Base-by-base conservation (phyloP, 2,888 invertebrate genomes). In the Venusia cambrica region DNA sequence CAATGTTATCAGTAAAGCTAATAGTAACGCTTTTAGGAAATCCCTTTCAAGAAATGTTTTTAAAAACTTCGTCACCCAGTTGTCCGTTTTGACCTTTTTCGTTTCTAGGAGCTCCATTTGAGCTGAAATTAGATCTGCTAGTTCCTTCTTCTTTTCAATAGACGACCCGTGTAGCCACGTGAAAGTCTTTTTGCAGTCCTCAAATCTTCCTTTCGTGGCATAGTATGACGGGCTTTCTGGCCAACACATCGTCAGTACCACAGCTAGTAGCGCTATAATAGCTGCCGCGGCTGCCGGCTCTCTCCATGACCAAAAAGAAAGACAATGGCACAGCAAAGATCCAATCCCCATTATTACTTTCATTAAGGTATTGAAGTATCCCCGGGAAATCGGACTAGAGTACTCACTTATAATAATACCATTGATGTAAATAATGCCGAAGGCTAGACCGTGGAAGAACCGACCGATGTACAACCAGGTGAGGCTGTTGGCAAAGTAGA, bases 161-260 rank as follows among this genome's bases (percentile, higher is more conserved):
- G 54, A 43, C 9, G 48, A 34, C 10, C 68, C 73, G 12, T 61
- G 28, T 0, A 72, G 36, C 59, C 62, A 73, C 2, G 30, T 28
- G 27, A 58, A 65, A 0, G 68, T 50, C 21, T 50, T 43, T 9
- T 56, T 43, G 28, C 66, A 69, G 5, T 70, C 67, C 1, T 46
- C 45, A 37, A 55, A 67, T 11, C 50, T 52, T 2, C 68, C 70
- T 36, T 54, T 66, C 38, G 63, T 40, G 0, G 68, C 73, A 5
- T 63, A 48, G 32, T 44, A 62, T 0, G 62, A 53, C 1, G 72
- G 73, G 15, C 71, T 73, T 31, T 73, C 73, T 0, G 60, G 58
- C 62, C 69, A 73, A n/a, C 58, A 52, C 0, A 51, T 31, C 0
- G 63, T 57, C 6, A 63, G 3, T 0, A 64, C 6, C 1, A 58